Base-by-base conservation (phyloP, 1,140 invertebrate genomes). In the silkworm (Bombyx mori) region DNA sequence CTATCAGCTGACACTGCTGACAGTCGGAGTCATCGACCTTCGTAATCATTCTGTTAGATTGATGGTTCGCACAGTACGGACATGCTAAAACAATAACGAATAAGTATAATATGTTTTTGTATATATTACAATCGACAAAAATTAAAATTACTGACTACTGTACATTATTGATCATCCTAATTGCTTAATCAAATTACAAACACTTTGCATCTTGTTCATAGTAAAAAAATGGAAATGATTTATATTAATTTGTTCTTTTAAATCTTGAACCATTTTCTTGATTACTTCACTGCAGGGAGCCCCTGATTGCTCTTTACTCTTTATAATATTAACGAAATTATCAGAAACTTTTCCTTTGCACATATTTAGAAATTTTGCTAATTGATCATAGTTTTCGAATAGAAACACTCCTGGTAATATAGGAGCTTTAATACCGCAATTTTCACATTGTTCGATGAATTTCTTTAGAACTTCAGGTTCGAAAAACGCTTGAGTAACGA, bases 401-500 rank as follows among this genome's bases (percentile, higher is more conserved):
- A 70, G 62, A 68, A 79, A 88, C 44, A 87, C 54, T 10, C 86
- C 85, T 1, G 85, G 82, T 52, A 88, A 64, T 26, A 86, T 72
- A 7, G 84, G 81, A 10, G 74, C 65, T 3, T 61, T 57, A 26
- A 86, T 79, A 35, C 63, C 71, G 8, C 70, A 50, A 42, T 68
- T 65, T 63, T 69, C 63, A 64, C 82, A 86, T 62, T 66, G 65
- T 8, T 61, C 46, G n/a, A 63, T n/a, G 58, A 77, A 88, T 7
- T 46, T 61, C 44, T 62, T 61, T 44, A 68, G 87, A 18, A 68
- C 47, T 12, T 66, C 62, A 22, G 52, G 10, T 44, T 88, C 79
- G 56, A 87, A 88, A 64, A 85, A 78, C 18, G 83, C 84, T 66
- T 88, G 86, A 7, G 85, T 86, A 10, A 88, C 58, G 44, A 88